Conservation (phyloP, 2,113 vertebrate species). For the Australoheros scitulus region DNA sequence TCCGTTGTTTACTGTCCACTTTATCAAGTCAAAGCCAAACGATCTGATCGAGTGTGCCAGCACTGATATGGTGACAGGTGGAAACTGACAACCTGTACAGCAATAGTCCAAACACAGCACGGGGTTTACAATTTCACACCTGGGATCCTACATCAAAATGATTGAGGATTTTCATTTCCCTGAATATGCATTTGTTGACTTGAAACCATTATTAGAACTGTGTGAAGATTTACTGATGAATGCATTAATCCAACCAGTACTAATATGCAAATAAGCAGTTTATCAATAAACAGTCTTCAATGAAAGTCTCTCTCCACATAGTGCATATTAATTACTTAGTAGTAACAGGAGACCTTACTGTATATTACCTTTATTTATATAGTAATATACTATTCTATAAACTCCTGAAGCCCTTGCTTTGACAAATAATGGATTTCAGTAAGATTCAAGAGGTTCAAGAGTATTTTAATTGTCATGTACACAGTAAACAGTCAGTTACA, state of each 20-base stretch:
- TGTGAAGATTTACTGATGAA: background rate
- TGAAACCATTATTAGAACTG: background rate
- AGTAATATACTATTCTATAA: background rate
- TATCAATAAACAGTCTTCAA: background rate
- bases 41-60: background rate
- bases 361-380: background rate
- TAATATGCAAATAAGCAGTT: background rate
- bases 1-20: background rate
- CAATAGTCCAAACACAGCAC: background rate
- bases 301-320: background rate
- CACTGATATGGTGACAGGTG: background rate
- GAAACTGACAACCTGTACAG: background rate
- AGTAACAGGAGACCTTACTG: background rate
- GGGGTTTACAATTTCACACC: background rate
- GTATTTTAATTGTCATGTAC: no score
- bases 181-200: background rate
- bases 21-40: background rate
- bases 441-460: no score
- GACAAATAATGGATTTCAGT: background rate
- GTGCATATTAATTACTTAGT: background rate
- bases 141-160: background rate
- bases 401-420: background rate
- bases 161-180: background rate
- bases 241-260: background rate
- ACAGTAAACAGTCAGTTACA: no score